Conservation (phyloP, 2,113 vertebrate species). For the Microcebus lehilahytsara region DNA sequence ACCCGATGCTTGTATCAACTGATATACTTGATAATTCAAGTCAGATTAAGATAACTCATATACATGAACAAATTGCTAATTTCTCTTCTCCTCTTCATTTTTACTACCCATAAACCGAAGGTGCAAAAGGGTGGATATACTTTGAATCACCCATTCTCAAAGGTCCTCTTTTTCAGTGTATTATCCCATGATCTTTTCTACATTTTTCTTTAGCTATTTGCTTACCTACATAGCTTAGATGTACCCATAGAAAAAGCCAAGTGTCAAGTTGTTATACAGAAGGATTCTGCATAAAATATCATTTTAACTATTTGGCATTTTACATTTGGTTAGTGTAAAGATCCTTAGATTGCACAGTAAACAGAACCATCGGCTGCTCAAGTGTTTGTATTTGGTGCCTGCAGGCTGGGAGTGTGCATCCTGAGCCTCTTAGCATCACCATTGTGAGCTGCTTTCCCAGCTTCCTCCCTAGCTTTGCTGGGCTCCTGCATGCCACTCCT, state of each 20-base stretch:
- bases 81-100: neutral
- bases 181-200: neutral
- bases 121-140: neutral
- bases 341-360: neutral
- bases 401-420: neutral
- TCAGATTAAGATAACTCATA: neutral
- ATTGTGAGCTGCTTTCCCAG: neutral
- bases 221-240: neutral
- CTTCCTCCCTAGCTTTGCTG: neutral
- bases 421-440: neutral
- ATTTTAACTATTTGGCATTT: constrained; percentile 37
- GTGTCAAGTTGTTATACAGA: neutral
- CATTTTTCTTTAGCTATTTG: neutral
- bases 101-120: neutral
- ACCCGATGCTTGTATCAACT: neutral
- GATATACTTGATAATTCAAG: neutral
- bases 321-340: neutral
- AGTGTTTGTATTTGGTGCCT: neutral
- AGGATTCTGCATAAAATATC: neutral
- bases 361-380: neutral
- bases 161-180: neutral
- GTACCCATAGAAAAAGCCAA: neutral
- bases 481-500: neutral
- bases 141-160: neutral
- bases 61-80: neutral